Conservation (phyloP, 2,797 vertebrate genomes). For the Triplophysa yarkandensis region DNA sequence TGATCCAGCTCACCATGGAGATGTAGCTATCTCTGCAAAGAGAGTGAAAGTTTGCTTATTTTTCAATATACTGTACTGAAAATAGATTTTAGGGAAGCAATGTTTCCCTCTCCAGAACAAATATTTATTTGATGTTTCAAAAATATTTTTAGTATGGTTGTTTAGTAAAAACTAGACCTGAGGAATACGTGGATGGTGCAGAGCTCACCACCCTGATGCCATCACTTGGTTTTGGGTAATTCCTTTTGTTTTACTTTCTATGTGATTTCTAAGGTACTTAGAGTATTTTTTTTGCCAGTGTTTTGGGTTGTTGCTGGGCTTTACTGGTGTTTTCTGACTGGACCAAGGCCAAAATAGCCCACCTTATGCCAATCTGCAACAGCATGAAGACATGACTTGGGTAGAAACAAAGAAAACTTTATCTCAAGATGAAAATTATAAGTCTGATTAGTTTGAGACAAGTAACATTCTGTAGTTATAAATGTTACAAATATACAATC, state of each 20-base stretch:
- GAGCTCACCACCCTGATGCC: not conserved
- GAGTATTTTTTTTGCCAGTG: not conserved
- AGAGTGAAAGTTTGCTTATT: slow-evolving; percentile 7
- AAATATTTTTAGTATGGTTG: not conserved
- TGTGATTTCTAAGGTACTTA: not conserved
- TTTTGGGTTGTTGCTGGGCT: not conserved
- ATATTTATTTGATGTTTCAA: not conserved
- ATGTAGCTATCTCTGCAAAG: slow-evolving; percentile 79
- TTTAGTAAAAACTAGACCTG: not conserved
- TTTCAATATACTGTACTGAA: no score
- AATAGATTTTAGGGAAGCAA: no score
- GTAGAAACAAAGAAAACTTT: not conserved
- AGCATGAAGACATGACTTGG: not conserved
- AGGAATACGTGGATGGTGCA: not conserved
- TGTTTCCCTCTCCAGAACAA: no score
- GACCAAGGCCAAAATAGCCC: not conserved
- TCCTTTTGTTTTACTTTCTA: not conserved
- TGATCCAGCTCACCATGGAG: slow-evolving; percentile 83
- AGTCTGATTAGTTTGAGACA: not conserved
- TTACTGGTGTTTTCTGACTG: not conserved
- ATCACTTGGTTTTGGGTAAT: not conserved
- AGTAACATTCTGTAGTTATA: no score
- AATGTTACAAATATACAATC: no score
- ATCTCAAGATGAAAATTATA: not conserved
- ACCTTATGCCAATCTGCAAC: not conserved